phyloP scores from a whole-genome alignment of 2,797 vertebrate species.

The Miichthys miiuy region DNA sequence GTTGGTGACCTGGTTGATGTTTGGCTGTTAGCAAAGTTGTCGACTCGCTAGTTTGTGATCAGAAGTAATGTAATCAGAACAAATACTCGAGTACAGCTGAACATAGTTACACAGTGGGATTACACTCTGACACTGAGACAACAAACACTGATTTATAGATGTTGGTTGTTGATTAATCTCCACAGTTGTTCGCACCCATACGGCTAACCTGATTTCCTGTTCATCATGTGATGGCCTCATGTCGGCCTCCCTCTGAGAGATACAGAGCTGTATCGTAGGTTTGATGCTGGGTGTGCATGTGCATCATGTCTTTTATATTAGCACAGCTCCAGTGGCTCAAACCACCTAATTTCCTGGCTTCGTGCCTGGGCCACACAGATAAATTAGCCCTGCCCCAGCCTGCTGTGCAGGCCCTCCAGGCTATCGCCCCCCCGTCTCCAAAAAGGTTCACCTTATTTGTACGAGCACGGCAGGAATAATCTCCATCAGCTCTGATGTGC shows the following conservation, averaged over 20 bases:
- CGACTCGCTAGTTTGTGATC: no score
- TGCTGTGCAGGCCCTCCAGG: constrained; percentile 34
- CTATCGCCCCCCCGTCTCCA: constrained; percentile 7
- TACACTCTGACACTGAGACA: no score
- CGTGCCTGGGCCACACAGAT: constrained; percentile 63
- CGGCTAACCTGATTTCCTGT: constrained; percentile 40
- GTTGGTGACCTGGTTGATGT: no score
- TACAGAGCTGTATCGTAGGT: constrained; percentile 28
- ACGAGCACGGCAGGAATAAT: constrained; percentile 40
- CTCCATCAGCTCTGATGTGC: constrained; percentile 42
- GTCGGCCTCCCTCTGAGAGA: constrained; percentile 51
- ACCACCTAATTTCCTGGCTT: constrained; percentile 73
- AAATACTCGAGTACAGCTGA: no score
- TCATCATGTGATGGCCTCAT: constrained; percentile 48
- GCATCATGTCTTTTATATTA: constrained; percentile 80
- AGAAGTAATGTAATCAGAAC: no score
- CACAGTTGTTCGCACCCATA: constrained; percentile 5
- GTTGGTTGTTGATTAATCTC: no score
- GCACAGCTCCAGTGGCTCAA: constrained; percentile 53
- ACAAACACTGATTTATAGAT: no score
- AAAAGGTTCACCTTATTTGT: constrained; percentile 51
- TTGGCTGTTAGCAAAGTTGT: no score
- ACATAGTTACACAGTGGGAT: no score
- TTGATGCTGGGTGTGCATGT: constrained; percentile 63
- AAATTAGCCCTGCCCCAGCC: constrained; percentile 54